These are phyloP conservation scores for Spisula subtruncata DNA, from an alignment of 2,888 invertebrate species.

Conservation along the genomic window DNA sequence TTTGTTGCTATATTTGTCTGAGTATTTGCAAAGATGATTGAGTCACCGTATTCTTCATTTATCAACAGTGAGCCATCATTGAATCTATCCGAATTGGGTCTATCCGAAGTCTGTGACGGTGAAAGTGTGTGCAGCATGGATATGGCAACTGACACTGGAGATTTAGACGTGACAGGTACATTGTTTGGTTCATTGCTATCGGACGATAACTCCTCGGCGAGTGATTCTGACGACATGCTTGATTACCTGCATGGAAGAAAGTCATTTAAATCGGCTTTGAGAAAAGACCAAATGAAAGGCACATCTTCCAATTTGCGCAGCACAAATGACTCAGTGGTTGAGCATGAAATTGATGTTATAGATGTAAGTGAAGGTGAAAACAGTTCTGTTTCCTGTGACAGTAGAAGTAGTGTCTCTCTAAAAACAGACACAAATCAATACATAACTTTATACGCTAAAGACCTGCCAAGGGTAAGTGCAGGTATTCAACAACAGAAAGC, in stretches of 20 bases:
- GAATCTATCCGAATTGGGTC: not conserved
- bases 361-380: not conserved
- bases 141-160: constrained; percentile 13
- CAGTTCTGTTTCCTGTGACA: not conserved
- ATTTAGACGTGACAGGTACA: constrained; percentile 59
- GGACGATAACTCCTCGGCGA: not conserved
- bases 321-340: not conserved
- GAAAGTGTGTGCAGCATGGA: not conserved
- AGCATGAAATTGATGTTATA: not conserved
- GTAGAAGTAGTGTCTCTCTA: not conserved
- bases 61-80: constrained; percentile 37
- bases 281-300: not conserved
- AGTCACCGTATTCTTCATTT: constrained; percentile 45
- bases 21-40: constrained; percentile 24
- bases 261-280: not conserved
- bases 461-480: not conserved
- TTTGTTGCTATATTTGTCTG: not conserved
- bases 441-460: constrained; percentile 16
- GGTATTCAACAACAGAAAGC: not conserved
- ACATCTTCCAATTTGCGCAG: not conserved
- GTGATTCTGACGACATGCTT: constrained; percentile 31
- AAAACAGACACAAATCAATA: no score
- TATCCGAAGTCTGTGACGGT: not conserved
- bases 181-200: constrained; percentile 43
- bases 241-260: constrained; percentile 21